Evolutionary conservation across 2,888 invertebrate species (phyloP).

Genomic region (Catocala sponsa): DNA sequence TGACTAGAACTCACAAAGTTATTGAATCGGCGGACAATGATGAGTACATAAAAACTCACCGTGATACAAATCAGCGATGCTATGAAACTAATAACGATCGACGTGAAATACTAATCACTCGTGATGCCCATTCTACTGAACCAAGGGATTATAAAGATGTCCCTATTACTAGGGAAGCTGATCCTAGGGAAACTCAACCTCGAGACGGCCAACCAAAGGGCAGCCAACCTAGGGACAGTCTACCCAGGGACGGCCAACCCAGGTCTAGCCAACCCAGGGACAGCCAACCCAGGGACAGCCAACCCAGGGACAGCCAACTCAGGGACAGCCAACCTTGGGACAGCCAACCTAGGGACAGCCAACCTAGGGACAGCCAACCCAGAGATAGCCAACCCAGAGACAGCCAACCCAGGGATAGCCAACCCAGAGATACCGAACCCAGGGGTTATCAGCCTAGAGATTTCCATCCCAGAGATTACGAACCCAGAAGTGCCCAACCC

Average conservation of each 20-base stretch:
- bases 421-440: slow-evolving; percentile 35
- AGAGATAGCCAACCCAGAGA: slow-evolving; percentile 23
- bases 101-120: slow-evolving; percentile 21
- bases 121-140: slow-evolving; percentile 44
- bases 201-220: slow-evolving; percentile 31
- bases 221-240: slow-evolving; percentile 2
- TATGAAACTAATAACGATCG: slow-evolving; percentile 54
- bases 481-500: slow-evolving; percentile 27
- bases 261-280: slow-evolving; percentile 7
- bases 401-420: slow-evolving; percentile 2
- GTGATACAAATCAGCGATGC: slow-evolving; percentile 37
- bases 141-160: slow-evolving; percentile 54
- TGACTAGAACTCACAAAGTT: slow-evolving; percentile 40
- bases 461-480: slow-evolving; percentile 2
- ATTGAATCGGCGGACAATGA: slow-evolving; percentile 47
- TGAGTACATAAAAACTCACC: slow-evolving; percentile 40
- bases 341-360: slow-evolving; percentile 27
- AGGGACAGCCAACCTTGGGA: slow-evolving; percentile 6
- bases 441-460: slow-evolving; percentile 2
- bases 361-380: slow-evolving; percentile 13
- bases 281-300: slow-evolving; percentile 32
- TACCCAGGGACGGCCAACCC: slow-evolving; percentile 5
- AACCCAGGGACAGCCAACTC: slow-evolving; percentile 4
- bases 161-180: slow-evolving; percentile 37
- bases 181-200: slow-evolving; percentile 5